Percentiles rank a stretch among this genome's conserved stretches.
Conservation (phyloP, 2,113 vertebrate genomes). For the Cisticola juncidis region DNA sequence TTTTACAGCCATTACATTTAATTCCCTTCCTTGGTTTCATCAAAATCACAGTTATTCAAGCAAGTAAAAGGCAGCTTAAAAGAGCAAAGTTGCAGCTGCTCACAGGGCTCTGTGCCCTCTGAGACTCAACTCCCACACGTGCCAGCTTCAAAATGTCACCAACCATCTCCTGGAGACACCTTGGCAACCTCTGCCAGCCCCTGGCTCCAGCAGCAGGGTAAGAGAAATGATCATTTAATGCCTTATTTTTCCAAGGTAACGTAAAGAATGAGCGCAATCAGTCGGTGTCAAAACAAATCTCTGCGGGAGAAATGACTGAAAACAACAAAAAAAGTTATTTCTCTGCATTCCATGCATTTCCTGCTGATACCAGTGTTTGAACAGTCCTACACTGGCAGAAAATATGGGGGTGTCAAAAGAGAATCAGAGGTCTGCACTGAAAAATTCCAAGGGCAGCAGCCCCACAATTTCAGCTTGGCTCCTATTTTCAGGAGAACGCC, state of each 20-base stretch:
- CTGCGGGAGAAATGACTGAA: not conserved
- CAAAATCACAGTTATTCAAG: not conserved
- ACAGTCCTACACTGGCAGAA: not conserved
- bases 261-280: not conserved
- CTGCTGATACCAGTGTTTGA: not conserved
- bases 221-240: not conserved
- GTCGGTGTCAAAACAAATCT: not conserved
- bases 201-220: not conserved
- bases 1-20: not conserved
- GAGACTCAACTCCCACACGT: not conserved
- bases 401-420: not conserved
- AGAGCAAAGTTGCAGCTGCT: not conserved
- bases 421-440: not conserved
- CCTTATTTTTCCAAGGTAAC: not conserved
- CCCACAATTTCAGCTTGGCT: not conserved
- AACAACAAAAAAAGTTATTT: not conserved
- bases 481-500: not conserved
- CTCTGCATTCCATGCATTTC: not conserved
- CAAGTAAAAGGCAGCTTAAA: conserved; percentile 5
- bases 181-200: not conserved
- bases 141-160: conserved; percentile 21
- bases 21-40: not conserved
- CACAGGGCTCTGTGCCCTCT: not conserved
- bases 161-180: not conserved
- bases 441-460: not conserved